Conservation (phyloP, 2,888 invertebrate genomes). For the Hypena proboscidalis region DNA sequence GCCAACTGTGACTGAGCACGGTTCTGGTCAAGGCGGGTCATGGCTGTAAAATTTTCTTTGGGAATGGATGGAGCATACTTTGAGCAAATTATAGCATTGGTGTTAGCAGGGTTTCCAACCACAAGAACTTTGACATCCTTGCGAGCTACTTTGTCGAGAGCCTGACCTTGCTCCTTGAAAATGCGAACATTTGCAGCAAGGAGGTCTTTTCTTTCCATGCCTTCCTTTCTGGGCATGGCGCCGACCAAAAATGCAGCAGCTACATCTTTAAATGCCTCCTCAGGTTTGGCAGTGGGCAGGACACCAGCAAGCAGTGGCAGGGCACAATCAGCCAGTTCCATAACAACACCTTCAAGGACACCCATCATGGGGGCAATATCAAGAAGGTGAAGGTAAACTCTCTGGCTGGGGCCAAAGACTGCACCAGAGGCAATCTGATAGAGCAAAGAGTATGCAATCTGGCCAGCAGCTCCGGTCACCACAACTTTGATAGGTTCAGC, state of each 20-base stretch:
- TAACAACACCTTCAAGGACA: constrained; percentile 98
- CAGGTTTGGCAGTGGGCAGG: constrained; percentile 94
- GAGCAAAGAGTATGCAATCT: constrained; percentile 98
- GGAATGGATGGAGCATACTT: constrained; percentile 98
- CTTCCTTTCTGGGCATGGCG: constrained; percentile 97
- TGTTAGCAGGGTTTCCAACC: constrained; percentile 99
- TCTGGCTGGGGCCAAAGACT: constrained; percentile 96
- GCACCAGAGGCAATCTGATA: constrained; percentile 98
- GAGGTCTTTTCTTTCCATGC: constrained; percentile 99
- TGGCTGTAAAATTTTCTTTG: constrained; percentile 97
- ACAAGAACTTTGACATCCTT: constrained; percentile 98
- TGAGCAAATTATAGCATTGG: constrained; percentile 97
- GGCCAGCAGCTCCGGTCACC: constrained; percentile 99
- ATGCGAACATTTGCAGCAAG: constrained; percentile 99
- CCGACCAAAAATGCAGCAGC: constrained; percentile 98
- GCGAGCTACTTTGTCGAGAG: constrained; percentile 94
- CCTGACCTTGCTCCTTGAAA: constrained; percentile 98
- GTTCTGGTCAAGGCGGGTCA: constrained; percentile 99
- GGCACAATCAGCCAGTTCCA: constrained; percentile 98
- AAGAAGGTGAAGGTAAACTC: constrained; percentile 94
- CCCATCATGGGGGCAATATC: constrained; percentile 98
- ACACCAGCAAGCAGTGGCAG: constrained; percentile 94
- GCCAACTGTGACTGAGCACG: constrained; percentile 96
- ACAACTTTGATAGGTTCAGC: constrained; percentile 95
- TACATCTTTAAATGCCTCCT: constrained; percentile 97